A percentile compares a stretch with the other conserved stretches of the same genome.
Conservation (phyloP, 1,140 invertebrate species). For the Vollenhovia emeryi region DNA sequence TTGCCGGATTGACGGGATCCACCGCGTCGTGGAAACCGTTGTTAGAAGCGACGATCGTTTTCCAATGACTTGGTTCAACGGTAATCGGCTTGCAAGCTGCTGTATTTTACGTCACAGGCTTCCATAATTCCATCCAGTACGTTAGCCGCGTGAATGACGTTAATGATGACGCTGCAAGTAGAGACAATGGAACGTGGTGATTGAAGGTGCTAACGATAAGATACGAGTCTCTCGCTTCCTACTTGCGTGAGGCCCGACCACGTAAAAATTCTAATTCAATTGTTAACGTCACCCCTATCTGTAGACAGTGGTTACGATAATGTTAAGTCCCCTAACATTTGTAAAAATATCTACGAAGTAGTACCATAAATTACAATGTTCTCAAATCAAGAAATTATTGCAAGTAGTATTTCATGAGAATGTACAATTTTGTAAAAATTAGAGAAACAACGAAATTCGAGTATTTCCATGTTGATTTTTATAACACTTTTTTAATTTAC, state of each 20-base stretch:
- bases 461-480: too few relatives aligned
- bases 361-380: too few relatives aligned
- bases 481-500: too few relatives aligned
- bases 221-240: too few relatives aligned
- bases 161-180: slow-evolving; percentile 20
- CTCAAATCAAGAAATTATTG: too few relatives aligned
- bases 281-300: too few relatives aligned
- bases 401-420: too few relatives aligned
- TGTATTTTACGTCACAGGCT: slow-evolving; percentile 33
- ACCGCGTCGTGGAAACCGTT: not conserved
- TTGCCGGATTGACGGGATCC: not conserved
- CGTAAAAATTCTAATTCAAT: not conserved
- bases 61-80: slow-evolving; percentile 6
- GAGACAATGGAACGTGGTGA: not conserved
- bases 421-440: too few relatives aligned
- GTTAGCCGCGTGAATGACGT: slow-evolving; percentile 12
- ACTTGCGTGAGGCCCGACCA: not conserved
- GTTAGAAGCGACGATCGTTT: not conserved
- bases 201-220: not conserved
- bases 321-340: too few relatives aligned
- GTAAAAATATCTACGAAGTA: too few relatives aligned
- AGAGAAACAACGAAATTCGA: too few relatives aligned
- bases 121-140: slow-evolving; percentile 13
- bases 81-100: slow-evolving; percentile 1
- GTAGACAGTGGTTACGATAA: too few relatives aligned